Percentiles rank a stretch among this genome's conserved stretches.
Evolutionary conservation across 1,140 invertebrate species (phyloP).

Genomic region (Drosophila pruinosa): DNA sequence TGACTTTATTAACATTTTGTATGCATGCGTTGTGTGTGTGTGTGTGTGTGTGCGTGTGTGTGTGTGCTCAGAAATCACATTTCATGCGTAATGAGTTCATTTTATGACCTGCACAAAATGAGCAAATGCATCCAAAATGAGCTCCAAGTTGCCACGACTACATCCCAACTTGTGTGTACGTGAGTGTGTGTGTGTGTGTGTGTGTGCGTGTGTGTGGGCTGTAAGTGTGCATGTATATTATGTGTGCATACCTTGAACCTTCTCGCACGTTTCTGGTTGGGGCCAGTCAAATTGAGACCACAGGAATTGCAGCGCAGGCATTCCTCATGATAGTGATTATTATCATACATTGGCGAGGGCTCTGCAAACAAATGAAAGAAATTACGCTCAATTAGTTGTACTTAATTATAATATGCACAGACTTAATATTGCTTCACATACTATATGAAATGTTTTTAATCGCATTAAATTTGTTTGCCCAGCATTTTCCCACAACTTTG

Average conservation of each 20-base stretch:
- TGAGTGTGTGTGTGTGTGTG: background rate
- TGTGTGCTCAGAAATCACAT: constrained; percentile 35
- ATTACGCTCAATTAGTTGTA: background rate
- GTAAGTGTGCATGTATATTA: constrained; percentile 2
- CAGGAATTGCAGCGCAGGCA: constrained; percentile 97
- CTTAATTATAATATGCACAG: no score
- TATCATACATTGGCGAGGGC: constrained; percentile 94
- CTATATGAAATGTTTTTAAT: no score
- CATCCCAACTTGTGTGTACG: background rate
- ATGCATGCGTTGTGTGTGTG: constrained; percentile 7
- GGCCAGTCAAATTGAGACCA: constrained; percentile 94
- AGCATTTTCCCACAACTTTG: no score
- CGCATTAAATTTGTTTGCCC: no score
- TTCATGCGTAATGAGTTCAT: constrained; percentile 53
- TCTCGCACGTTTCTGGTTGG: constrained; percentile 88
- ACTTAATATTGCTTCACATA: no score
- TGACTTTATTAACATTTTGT: constrained; percentile 29
- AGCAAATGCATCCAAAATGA: constrained; percentile 70
- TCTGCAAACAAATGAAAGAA: constrained; percentile 85
- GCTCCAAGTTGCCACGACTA: constrained; percentile 6
- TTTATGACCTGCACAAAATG: constrained; percentile 54
- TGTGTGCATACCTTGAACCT: constrained; percentile 84
- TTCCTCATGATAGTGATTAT: constrained; percentile 98
- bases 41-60: background rate
- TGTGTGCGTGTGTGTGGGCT: constrained; percentile 8